phyloP scores from a whole-genome alignment of 2,888 invertebrate genomes.

The Antitype chi region DNA sequence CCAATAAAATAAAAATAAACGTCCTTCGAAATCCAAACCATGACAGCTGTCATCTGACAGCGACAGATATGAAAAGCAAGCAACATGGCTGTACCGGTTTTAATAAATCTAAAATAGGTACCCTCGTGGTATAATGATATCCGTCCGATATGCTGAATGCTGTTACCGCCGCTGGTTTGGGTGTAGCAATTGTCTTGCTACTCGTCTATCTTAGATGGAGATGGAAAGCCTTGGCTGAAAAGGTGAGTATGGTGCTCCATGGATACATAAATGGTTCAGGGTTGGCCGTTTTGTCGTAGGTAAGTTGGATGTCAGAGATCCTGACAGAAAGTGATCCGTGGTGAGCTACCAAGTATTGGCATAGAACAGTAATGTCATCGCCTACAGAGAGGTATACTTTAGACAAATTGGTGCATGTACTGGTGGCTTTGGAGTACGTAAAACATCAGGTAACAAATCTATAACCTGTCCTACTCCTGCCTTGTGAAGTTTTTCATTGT shows the following conservation, averaged over 20 bases:
- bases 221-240: conserved; percentile 67
- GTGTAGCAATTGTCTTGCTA: conserved; percentile 73
- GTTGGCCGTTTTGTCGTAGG: neutral
- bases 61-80: conserved; percentile 48
- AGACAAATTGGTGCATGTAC: neutral
- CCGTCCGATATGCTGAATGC: conserved; percentile 72
- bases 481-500: neutral
- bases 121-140: conserved; percentile 69
- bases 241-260: conserved; percentile 63
- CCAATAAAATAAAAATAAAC: conserved; percentile 18
- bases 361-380: neutral
- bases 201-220: conserved; percentile 76
- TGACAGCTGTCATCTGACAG: conserved; percentile 54
- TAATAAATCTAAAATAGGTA: conserved; percentile 52
- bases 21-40: conserved; percentile 70
- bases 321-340: too few relatives aligned
- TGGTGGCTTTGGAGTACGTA: neutral
- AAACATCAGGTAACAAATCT: neutral
- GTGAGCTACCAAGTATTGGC: neutral
- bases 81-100: conserved; percentile 50
- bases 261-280: neutral
- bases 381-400: neutral
- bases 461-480: neutral
- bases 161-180: conserved; percentile 73
- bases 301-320: neutral